Conservation (phyloP, 2,888 invertebrate genomes). For the Tenodera sinensis region DNA sequence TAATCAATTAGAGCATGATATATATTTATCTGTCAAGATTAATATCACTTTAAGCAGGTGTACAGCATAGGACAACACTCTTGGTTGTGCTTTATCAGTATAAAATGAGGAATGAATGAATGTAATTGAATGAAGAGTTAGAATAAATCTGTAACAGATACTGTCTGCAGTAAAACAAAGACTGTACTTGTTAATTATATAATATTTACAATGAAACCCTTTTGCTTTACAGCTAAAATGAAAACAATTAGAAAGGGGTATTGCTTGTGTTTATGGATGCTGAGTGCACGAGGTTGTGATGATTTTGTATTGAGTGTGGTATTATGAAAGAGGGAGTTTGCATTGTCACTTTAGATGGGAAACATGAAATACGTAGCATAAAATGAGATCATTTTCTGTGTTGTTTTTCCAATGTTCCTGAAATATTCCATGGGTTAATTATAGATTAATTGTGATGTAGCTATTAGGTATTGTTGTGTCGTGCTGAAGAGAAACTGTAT, state of each 20-base stretch:
- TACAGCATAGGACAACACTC: conserved; percentile 8
- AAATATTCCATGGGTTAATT: neutral
- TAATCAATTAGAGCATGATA: conserved; percentile 1
- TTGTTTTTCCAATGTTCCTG: conserved; percentile 12
- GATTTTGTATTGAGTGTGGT: neutral
- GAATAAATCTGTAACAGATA: neutral
- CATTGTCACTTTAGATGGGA: neutral
- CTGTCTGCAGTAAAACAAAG: neutral
- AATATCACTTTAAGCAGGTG: neutral
- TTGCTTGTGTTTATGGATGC: neutral
- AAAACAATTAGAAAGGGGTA: neutral
- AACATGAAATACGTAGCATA: neutral
- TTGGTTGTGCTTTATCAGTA: conserved; percentile 9
- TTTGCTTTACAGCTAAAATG: neutral
- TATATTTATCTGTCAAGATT: conserved; percentile 5
- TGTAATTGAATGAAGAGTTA: neutral
- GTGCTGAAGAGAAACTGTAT: neutral
- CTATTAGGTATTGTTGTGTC: neutral
- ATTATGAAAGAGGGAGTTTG: neutral
- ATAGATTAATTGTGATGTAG: conserved; percentile 17
- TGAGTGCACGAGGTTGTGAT: neutral
- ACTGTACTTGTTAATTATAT: neutral
- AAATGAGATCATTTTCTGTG: neutral
- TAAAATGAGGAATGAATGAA: neutral
- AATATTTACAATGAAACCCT: neutral